These are phyloP conservation scores for Lates japonicus DNA, from an alignment of 2,797 vertebrate species.

Conservation along the genomic window DNA sequence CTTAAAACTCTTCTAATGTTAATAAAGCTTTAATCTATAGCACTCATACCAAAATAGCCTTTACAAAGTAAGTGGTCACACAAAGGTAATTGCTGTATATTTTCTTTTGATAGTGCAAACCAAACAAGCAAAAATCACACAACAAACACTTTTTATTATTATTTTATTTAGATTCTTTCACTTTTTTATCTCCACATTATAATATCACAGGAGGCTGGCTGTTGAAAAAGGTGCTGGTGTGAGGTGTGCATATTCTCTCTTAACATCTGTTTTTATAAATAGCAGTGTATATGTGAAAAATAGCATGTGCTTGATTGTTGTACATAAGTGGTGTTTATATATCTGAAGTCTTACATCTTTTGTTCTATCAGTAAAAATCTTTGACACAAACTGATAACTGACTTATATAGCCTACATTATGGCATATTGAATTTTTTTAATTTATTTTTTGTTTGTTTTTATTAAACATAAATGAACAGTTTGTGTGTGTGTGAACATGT, in stretches of 20 bases:
- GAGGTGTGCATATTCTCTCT: no score
- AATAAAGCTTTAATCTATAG: background rate
- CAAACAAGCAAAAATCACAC: background rate
- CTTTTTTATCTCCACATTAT: background rate
- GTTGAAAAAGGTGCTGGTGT: background rate
- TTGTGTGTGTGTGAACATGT: background rate
- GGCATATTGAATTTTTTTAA: no score
- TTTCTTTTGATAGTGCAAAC: no score
- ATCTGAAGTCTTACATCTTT: background rate
- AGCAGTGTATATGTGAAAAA: background rate
- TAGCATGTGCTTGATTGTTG: background rate
- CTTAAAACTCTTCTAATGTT: background rate
- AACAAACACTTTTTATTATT: background rate
- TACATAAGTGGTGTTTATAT: background rate
- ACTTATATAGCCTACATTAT: background rate
- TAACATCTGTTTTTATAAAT: background rate
- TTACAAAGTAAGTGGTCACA: background rate
- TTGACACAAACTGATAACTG: background rate
- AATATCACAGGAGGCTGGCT: background rate
- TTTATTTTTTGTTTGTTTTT: background rate
- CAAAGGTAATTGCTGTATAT: background rate
- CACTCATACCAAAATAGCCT: background rate
- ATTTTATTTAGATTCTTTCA: background rate
- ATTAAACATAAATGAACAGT: background rate
- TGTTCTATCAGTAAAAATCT: no score